phyloP scores from a whole-genome alignment of 1,140 invertebrate species.

The Littorina saxatilis region DNA sequence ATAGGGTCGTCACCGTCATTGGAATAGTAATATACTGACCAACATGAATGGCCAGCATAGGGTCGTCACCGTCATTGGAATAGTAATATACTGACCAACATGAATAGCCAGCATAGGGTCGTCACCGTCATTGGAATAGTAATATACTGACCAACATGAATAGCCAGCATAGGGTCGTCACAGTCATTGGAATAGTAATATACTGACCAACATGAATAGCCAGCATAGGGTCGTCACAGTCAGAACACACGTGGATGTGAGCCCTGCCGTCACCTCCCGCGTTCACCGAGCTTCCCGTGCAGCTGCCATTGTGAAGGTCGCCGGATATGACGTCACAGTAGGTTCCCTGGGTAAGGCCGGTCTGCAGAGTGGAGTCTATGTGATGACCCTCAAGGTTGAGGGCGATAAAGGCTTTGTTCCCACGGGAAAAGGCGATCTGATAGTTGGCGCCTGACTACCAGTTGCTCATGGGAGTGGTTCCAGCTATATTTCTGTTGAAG shows the following conservation, averaged over 20 bases:
- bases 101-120: too few species aligned
- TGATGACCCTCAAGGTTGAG: constrained; percentile 60
- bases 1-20: constrained; percentile 82
- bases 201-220: constrained; percentile 83
- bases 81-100: neutral
- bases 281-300: constrained; percentile 83
- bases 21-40: constrained; percentile 67
- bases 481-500: constrained; percentile 50
- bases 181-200: too few species aligned
- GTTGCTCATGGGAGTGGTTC: constrained; percentile 47
- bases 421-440: constrained; percentile 66
- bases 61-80: too few species aligned
- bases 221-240: constrained; percentile 83
- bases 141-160: constrained; percentile 81
- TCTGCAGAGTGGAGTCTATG: constrained; percentile 78
- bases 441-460: constrained; percentile 65
- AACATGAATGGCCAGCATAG: constrained; percentile 87
- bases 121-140: too few species aligned
- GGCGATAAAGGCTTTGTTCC: constrained; percentile 65
- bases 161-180: constrained; percentile 86
- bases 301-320: constrained; percentile 78
- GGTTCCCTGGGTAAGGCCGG: constrained; percentile 84
- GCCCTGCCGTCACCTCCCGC: constrained; percentile 83
- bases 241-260: constrained; percentile 79
- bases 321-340: constrained; percentile 95